Evolutionary conservation across 2,113 vertebrate genomes (phyloP), one percentile per base, ranked within the genome.

Genomic region (Menura novaehollandiae): DNA sequence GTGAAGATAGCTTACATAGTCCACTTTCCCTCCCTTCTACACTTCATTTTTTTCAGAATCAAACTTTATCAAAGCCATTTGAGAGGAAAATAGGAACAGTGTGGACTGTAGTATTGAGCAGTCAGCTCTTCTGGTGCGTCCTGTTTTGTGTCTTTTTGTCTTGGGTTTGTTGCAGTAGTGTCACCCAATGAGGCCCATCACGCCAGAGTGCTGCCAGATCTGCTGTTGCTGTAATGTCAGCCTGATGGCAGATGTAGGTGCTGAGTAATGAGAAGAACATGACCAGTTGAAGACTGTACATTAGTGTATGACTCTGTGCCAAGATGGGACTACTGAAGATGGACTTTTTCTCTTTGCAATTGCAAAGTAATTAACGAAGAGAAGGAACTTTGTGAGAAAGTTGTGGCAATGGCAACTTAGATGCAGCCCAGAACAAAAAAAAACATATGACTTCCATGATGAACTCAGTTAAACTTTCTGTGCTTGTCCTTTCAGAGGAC

Each of bases 371-470:
- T 37, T 55, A 69, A 76, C 43, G 51, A 71, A 56, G 12, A 51
- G 33, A 74, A 74, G 33, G 68, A 75, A 41, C 32, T 83, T 58
- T 16, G 13, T 6, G 28, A 77, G 64, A 69, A 77, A 33, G 28
- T 66, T 91, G 76, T 77, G 28, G 5, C 32, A 53, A 6, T 62
- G 47, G 23, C n/a, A 89, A 43, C 15, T 73, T 73, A 66, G 20
- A n/a, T 84, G 35, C 37, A 64, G 17, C 32, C 47, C n/a, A 51
- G 68, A 79, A 84, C 13, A 75, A 53, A 44, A 69, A 79, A 69
- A 52, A 3, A 0, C 7, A 8, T 74, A 33, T 6, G 3, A 2
- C 27, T 66, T 80, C 28, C 14, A 11, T 21, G 2, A 26, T 64
- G 41, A 85, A 55, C 37, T 79, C 14, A 28, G 35, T 35, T 63